A percentile compares a stretch with the other conserved stretches of the same genome.
These are phyloP conservation scores for Archivesica marissinica DNA, from an alignment of 1,140 invertebrate genomes.

Conservation along the genomic window DNA sequence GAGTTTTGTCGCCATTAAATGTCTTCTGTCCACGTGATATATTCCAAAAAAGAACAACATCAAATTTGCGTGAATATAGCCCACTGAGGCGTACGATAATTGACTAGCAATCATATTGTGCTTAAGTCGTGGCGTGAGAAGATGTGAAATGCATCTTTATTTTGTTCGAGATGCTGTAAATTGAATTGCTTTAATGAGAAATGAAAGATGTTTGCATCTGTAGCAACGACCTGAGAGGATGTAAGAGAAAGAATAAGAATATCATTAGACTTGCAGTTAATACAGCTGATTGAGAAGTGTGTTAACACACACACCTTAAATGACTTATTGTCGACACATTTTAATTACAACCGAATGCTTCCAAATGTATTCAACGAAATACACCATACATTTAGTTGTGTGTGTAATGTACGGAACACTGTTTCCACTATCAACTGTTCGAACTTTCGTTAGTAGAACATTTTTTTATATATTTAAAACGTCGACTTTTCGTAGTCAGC, in stretches of 20 bases:
- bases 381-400: not conserved
- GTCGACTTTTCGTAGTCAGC: too few relatives aligned
- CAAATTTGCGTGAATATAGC: constrained; percentile 9
- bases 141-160: constrained; percentile 6
- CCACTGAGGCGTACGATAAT: not conserved
- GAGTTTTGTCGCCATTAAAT: constrained; percentile 36
- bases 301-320: not conserved
- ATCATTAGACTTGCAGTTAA: not conserved
- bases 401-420: not conserved
- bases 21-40: constrained; percentile 35
- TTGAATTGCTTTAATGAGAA: constrained; percentile 9
- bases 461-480: too few relatives aligned
- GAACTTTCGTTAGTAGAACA: too few relatives aligned
- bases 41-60: not conserved
- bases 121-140: not conserved
- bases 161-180: constrained; percentile 21
- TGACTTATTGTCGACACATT: not conserved
- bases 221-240: not conserved
- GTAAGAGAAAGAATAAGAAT: not conserved
- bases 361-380: not conserved
- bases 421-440: too few relatives aligned
- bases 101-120: not conserved
- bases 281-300: too few relatives aligned
- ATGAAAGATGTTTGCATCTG: not conserved
- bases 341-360: not conserved